Conservation (phyloP, 92 coral and sea anemone species). For the Isaurus tuberculatus region DNA sequence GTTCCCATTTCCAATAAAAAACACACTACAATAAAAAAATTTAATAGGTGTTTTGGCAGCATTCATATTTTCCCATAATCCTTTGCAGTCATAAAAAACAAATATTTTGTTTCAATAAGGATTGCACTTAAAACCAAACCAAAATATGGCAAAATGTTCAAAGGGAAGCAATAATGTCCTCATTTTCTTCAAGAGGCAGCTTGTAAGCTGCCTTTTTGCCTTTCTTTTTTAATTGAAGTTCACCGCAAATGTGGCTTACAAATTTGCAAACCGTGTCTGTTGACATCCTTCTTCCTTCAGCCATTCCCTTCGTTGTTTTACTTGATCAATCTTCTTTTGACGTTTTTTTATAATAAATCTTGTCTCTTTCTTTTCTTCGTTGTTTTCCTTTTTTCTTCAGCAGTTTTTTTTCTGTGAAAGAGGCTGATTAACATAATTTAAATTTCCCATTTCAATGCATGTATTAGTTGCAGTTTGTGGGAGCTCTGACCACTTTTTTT, state of each 20-base stretch:
- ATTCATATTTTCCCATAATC: too few species aligned
- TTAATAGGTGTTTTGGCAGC: too few species aligned
- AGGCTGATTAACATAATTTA: constrained; percentile 7
- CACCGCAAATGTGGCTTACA: background rate
- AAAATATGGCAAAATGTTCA: background rate
- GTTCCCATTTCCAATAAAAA: too few species aligned
- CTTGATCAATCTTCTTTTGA: background rate
- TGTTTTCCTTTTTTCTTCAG: constrained; percentile 7
- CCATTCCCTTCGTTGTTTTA: background rate
- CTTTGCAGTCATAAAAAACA: too few species aligned
- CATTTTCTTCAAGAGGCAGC: too few species aligned
- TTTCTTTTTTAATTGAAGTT: too few species aligned
- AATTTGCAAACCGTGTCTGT: background rate
- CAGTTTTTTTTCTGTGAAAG: constrained; percentile 5
- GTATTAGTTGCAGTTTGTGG: background rate
- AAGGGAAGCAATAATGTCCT: too few species aligned
- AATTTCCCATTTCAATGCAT: background rate
- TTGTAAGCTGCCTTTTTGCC: too few species aligned
- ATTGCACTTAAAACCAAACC: background rate
- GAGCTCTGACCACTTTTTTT: background rate
- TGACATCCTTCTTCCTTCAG: background rate
- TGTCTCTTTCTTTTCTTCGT: constrained; percentile 17
- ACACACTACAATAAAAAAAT: too few species aligned
- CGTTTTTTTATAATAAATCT: background rate
- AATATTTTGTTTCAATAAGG: too few species aligned